Evolutionary conservation across 2,797 vertebrate genomes (phyloP).

Genomic region (Craterocephalus amniculus): DNA sequence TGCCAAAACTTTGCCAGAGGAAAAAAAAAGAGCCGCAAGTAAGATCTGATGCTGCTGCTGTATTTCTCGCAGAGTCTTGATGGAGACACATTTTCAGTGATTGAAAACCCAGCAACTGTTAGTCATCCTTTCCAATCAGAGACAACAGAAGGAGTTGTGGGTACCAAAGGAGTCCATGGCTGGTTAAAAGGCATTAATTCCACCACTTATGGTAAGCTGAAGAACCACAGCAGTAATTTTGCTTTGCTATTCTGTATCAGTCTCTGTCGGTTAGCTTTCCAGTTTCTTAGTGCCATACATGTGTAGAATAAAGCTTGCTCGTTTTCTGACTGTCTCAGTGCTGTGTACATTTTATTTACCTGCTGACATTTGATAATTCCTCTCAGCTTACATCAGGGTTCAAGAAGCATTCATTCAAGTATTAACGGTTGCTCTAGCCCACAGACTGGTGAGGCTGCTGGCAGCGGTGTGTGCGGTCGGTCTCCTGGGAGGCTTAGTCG

Average conservation of each 20-base stretch:
- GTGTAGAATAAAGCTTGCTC: conserved; percentile 3
- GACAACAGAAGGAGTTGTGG: conserved; percentile 54
- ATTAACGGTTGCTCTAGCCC: conserved; percentile 70
- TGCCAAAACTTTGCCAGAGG: conserved; percentile 18
- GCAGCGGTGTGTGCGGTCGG: conserved; percentile 80
- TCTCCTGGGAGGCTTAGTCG: conserved; percentile 83
- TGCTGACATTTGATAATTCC: conserved; percentile 57
- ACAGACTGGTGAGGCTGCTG: conserved; percentile 78
- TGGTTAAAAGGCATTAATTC: conserved; percentile 74
- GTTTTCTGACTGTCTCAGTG: conserved; percentile 13
- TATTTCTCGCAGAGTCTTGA: conserved; percentile 75
- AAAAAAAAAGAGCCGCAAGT: conserved; percentile 12
- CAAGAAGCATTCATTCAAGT: conserved; percentile 53
- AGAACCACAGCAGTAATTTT: conserved; percentile 1
- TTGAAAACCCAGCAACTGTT: conserved; percentile 76
- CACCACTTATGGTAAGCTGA: conserved; percentile 68
- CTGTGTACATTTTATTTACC: conserved; percentile 33
- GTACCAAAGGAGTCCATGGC: conserved; percentile 56
- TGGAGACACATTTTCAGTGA: conserved; percentile 76
- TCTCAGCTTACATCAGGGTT: conserved; percentile 47
- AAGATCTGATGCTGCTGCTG: conserved; percentile 33
- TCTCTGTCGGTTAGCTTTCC: conserved; percentile 15
- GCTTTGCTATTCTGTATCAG: background rate
- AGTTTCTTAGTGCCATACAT: background rate
- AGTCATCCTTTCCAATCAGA: conserved; percentile 61